Evolutionary conservation across 2,113 vertebrate species (phyloP).

Genomic region (Fukomys damarensis): DNA sequence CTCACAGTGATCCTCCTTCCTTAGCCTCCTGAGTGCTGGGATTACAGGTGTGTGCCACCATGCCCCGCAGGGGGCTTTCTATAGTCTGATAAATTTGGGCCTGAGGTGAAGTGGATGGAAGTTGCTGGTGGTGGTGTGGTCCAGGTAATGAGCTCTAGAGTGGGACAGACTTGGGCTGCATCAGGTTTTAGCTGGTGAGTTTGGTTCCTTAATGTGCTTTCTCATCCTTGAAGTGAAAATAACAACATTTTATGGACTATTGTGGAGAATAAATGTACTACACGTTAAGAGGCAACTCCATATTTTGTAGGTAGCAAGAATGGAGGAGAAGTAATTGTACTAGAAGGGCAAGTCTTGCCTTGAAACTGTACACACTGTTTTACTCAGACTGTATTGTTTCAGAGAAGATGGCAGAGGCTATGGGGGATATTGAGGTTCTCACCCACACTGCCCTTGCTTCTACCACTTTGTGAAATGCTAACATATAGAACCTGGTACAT

Average conservation of each 20-base stretch:
- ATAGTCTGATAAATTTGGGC: not conserved
- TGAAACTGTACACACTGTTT: not conserved
- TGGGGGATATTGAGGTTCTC: not conserved
- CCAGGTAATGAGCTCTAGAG: not conserved
- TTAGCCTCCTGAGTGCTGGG: too few relatives aligned
- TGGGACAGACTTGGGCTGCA: not conserved
- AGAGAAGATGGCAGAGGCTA: not conserved
- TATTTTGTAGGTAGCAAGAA: not conserved
- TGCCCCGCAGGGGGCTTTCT: too few relatives aligned
- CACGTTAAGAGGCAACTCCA: not conserved
- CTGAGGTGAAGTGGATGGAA: not conserved
- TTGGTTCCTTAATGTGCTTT: not conserved
- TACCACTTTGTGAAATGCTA: not conserved
- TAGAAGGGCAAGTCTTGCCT: not conserved
- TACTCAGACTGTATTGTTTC: not conserved
- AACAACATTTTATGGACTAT: not conserved
- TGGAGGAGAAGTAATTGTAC: not conserved
- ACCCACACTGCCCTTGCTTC: not conserved
- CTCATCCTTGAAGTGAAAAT: not conserved
- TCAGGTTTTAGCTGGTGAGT: not conserved
- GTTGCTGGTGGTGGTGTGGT: not conserved
- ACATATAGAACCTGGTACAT: too few relatives aligned
- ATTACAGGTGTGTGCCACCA: too few relatives aligned
- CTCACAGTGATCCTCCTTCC: too few relatives aligned
- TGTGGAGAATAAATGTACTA: not conserved